phyloP scores from a whole-genome alignment of 2,888 invertebrate species.

The Artemia sinica region DNA sequence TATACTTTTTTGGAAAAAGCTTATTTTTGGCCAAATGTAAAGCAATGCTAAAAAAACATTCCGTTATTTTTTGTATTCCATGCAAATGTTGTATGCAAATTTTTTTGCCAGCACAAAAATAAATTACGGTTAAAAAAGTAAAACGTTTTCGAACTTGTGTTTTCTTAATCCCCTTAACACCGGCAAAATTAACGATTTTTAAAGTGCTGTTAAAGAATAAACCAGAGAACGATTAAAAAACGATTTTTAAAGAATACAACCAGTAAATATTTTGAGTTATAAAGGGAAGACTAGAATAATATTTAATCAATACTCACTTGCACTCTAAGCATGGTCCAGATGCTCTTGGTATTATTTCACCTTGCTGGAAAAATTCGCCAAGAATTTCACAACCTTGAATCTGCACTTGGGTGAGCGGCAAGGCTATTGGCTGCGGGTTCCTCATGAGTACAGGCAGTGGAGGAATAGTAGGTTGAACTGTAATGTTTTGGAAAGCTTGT shows the following conservation, averaged over 20 bases:
- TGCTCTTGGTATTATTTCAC: conserved; percentile 62
- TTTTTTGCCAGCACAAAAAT: no score
- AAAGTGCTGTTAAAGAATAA: background rate
- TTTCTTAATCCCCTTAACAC: no score
- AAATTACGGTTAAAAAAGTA: no score
- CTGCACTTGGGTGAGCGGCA: conserved; percentile 21
- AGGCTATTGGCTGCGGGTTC: background rate
- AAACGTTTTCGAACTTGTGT: no score
- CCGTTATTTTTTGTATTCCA: no score
- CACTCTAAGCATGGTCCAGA: conserved; percentile 85
- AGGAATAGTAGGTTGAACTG: conserved; percentile 29
- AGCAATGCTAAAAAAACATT: no score
- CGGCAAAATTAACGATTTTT: background rate
- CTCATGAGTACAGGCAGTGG: conserved; percentile 37
- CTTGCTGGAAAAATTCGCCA: conserved; percentile 65
- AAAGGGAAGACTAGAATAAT: background rate
- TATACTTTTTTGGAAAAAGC: no score
- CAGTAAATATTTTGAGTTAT: conserved; percentile 1
- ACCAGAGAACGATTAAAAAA: background rate
- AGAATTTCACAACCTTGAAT: conserved; percentile 58
- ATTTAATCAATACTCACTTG: conserved; percentile 50
- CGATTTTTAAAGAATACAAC: background rate
- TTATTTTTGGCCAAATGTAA: no score
- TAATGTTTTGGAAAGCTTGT: conserved; percentile 62
- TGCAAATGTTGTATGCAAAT: no score